phyloP scores from a whole-genome alignment of 2,888 invertebrate species.

The Ennomos quercinarius region DNA sequence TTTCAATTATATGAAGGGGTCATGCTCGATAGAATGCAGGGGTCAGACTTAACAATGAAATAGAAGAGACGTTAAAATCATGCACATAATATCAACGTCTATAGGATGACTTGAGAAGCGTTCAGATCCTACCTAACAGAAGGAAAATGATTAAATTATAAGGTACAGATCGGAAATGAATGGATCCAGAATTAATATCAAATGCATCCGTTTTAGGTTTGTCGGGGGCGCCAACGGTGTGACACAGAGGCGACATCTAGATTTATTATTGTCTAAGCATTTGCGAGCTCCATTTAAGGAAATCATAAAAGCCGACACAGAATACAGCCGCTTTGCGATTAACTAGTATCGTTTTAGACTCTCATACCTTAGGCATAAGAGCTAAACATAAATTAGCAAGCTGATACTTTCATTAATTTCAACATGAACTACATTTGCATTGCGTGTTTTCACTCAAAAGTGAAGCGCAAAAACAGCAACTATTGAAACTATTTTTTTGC shows the following conservation, averaged over 20 bases:
- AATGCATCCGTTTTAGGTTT: conserved; percentile 42
- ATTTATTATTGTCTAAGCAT: background rate
- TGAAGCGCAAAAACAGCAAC: no score
- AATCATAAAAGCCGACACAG: no score
- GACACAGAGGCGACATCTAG: conserved; percentile 24
- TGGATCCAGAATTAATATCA: conserved; percentile 65
- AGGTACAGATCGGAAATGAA: conserved; percentile 56
- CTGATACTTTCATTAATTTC: background rate
- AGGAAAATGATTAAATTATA: conserved; percentile 52
- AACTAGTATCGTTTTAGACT: no score
- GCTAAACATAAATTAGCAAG: background rate
- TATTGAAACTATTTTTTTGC: background rate
- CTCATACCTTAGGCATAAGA: no score
- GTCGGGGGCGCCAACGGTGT: conserved; percentile 21
- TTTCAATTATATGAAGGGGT: conserved; percentile 60
- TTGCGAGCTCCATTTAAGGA: no score
- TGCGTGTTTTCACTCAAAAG: no score
- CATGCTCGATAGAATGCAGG: conserved; percentile 71
- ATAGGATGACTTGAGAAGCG: conserved; percentile 42
- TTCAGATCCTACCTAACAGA: conserved; percentile 45
- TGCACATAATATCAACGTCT: conserved; percentile 49
- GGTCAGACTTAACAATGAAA: conserved; percentile 60
- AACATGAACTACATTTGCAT: no score
- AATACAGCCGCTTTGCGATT: no score
- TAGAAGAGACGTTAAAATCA: conserved; percentile 51